Evolutionary conservation across 2,888 invertebrate genomes (phyloP), one percentile per base, ranked within the genome.

Genomic region (Creontiades dilutus): DNA sequence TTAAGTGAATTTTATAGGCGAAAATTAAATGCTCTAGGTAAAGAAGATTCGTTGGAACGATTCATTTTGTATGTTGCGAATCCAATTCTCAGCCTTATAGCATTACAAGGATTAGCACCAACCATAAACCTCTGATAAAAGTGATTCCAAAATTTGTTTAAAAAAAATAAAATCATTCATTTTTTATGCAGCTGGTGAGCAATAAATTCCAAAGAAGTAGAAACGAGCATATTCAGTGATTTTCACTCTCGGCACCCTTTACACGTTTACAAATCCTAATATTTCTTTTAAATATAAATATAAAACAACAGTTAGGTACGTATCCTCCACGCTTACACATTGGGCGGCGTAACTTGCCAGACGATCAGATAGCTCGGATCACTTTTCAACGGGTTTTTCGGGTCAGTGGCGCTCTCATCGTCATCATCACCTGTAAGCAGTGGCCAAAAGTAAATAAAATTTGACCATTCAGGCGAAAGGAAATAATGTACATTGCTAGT

Each of bases 341-440:
- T 46, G 46, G 90, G 91, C 82, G 55, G 91, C 90, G 27, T 94
- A 95, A 97, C 96, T 95, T 97, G 97, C 98, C 98, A 98, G 94
- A 97, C 96, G 94, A 97, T 96, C 94, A 98, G 96, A 95, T 98
- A 98, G 95, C 97, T 97, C 16, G 91, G 91, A 61, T 92, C 92
- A 14, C 90, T 87, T 81, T 91, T 91, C 55, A 90, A 82, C 13
- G 91, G 86, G 48, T 90, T 90, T 80, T 91, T 90, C 94, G 97
- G 96, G 94, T 98, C 97, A 94, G 96, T 96, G 93, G 96, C 96
- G 95, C 97, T 97, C 95, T 96, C 96, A 92, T 95, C 95, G 94
- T 96, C 96, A 94, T 97, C 97, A 87, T 91, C 92, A 86, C 90
- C 91, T 90, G 86, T n/a, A 61, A 85, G 23, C 7, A 37, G 81